phyloP scores from a whole-genome alignment of 2,888 invertebrate species.

The Ichneumoninae sp. region DNA sequence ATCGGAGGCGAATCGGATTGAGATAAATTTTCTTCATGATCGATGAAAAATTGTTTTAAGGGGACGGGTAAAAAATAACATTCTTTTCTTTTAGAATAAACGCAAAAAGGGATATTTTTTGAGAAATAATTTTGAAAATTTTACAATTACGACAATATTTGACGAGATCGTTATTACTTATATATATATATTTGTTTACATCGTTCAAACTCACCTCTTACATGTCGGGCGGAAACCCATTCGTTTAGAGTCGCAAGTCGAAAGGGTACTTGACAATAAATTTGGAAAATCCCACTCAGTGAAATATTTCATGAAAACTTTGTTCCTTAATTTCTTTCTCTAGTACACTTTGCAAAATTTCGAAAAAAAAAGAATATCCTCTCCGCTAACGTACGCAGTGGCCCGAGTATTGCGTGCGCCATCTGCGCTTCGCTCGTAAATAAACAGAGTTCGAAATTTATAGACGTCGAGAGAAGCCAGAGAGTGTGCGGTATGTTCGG shows the following conservation, averaged over 20 bases:
- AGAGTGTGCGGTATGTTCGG: slow-evolving; percentile 23
- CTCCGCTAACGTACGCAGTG: background rate
- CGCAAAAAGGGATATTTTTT: too few species aligned
- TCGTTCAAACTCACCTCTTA: background rate
- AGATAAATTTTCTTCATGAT: too few species aligned
- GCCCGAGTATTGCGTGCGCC: slow-evolving; percentile 48
- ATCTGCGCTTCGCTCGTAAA: slow-evolving; percentile 65
- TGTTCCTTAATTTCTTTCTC: background rate
- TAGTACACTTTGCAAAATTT: background rate
- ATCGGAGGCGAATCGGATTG: too few species aligned
- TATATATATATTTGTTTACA: background rate
- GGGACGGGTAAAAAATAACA: too few species aligned
- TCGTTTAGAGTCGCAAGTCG: background rate
- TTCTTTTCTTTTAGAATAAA: background rate
- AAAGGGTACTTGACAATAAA: background rate
- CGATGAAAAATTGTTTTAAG: too few species aligned
- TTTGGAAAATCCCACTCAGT: background rate
- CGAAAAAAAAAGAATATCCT: background rate
- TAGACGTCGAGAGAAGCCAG: slow-evolving; percentile 61
- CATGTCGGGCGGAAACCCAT: background rate
- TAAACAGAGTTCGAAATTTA: slow-evolving; percentile 67
- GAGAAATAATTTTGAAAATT: too few species aligned
- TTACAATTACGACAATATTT: background rate
- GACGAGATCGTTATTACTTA: background rate
- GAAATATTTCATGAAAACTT: background rate